These are phyloP conservation scores for Sebastes melanostomus DNA, from an alignment of 2,797 vertebrate genomes.

Conservation along the genomic window DNA sequence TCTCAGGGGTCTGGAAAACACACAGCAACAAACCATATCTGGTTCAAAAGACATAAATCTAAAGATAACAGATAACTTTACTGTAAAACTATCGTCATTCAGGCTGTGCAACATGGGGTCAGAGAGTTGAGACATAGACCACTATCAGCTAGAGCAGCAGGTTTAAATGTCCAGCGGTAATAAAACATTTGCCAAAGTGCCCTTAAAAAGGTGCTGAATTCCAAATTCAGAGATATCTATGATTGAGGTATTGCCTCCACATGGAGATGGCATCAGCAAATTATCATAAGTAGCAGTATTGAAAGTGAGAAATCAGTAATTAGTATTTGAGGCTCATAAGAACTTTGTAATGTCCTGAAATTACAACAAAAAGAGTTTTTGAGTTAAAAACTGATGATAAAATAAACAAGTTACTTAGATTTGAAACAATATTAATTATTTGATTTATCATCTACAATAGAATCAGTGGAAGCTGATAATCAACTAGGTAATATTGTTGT, in stretches of 20 bases:
- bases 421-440: background rate
- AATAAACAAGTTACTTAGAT: background rate
- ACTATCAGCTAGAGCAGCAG: background rate
- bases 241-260: background rate
- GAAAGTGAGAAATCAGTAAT: background rate
- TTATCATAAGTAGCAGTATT: background rate
- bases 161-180: background rate
- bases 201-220: background rate
- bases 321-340: background rate
- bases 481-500: background rate
- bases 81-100: background rate
- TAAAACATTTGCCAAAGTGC: background rate
- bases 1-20: constrained; percentile 83
- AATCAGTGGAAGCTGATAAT: background rate
- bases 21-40: background rate
- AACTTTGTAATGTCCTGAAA: background rate
- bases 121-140: background rate
- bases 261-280: background rate
- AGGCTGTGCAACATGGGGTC: background rate
- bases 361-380: background rate
- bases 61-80: background rate
- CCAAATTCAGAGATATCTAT: no score
- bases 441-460: background rate
- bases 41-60: background rate
- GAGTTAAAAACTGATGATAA: background rate